Evolutionary conservation across 1,140 invertebrate species (phyloP), one percentile per base, ranked within the genome.

Genomic region (Drosophila aff.): DNA sequence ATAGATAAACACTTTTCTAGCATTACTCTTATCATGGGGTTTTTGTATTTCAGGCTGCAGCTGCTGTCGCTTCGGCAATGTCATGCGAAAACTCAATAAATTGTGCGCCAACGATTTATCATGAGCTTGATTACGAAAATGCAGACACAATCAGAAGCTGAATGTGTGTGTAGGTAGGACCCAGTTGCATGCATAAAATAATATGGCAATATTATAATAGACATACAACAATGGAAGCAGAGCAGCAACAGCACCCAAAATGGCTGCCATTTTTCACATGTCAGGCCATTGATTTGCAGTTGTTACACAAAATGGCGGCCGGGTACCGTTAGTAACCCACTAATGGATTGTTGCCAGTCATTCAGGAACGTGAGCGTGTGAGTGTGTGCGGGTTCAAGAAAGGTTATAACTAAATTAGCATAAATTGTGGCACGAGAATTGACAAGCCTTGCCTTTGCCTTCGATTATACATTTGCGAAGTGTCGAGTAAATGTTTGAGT

Each of bases 51-150:
- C 9, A 26, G 16, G 71, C 44, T 76, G 83, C 80, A 82, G 84
- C 83, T 83, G 84, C 64, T 77, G 72, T 72, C 67, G 80, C 59
- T 78, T 69, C 40, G 64, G 65, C 68, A 76, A 83, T 89, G 84
- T 85, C 84, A 89, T 89, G 85, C 85, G 84, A 85, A 81, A 90
- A 85, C 85, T 89, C 85, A 89, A 89, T 89, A 90, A 84, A 89
- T 90, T 89, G 76, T 89, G 75, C 66, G 81, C 84, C 78, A 89
- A 82, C 85, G 85, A 89, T 89, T 89, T 85, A 89, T 89, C 81
- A 89, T 89, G 85, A 82, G 85, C 71, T 89, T 89, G 85, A 89
- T 89, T 89, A 89, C 85, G 81, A 90, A 81, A 89, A 84, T 90
- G 81, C 85, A 89, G 81, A 89, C 84, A 79, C 77, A 89, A 73